phyloP scores from a whole-genome alignment of 2,888 invertebrate species.

The Lasioglossum lativentre region DNA sequence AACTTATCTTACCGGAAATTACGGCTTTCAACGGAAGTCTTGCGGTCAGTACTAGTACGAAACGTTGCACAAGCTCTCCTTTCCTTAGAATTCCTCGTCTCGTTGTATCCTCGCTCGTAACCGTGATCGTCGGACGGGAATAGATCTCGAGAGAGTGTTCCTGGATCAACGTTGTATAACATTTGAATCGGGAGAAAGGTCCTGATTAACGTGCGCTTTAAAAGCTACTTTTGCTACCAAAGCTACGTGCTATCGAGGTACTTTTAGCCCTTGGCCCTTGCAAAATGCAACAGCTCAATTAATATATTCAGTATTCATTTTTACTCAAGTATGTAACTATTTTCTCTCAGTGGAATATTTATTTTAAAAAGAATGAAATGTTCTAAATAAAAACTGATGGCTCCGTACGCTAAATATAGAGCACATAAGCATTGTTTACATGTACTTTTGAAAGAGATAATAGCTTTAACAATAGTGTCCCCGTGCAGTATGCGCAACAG shows the following conservation, averaged over 20 bases:
- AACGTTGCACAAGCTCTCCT: slow-evolving; percentile 44
- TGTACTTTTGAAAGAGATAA: neutral
- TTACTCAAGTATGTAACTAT: no score
- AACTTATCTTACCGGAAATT: slow-evolving; percentile 71
- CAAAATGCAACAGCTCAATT: neutral
- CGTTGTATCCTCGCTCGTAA: slow-evolving; percentile 7
- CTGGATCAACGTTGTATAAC: neutral
- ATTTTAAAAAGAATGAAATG: no score
- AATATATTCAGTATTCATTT: no score
- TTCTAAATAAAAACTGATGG: no score
- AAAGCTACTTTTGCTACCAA: neutral
- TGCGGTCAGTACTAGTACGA: slow-evolving; percentile 53
- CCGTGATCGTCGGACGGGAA: neutral
- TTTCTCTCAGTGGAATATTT: no score
- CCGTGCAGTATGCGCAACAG: neutral
- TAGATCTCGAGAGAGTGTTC: neutral
- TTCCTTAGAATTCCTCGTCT: neutral
- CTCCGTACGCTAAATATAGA: no score
- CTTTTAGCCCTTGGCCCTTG: no score
- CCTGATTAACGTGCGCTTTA: neutral
- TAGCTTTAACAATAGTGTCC: neutral
- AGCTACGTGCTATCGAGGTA: no score
- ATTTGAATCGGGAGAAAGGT: neutral
- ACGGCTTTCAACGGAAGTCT: slow-evolving; percentile 70
- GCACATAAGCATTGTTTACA: neutral